Conservation (phyloP, 2,797 vertebrate genomes). For the Helostoma temminkii region DNA sequence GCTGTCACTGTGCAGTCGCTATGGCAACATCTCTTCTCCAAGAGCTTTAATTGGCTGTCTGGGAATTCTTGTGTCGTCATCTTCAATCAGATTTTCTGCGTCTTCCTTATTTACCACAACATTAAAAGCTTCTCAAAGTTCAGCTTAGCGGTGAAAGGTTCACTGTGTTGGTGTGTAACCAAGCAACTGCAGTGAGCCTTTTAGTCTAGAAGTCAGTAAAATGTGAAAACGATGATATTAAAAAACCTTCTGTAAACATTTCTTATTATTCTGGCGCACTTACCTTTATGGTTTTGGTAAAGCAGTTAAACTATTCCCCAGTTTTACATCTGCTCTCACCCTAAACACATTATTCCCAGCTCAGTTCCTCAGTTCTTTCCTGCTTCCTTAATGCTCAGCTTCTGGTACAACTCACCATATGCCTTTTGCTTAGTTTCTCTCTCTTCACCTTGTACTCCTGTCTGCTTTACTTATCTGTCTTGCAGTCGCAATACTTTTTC, state of each 20-base stretch:
- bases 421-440: too few species aligned
- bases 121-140: neutral
- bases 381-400: too few species aligned
- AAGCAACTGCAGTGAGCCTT: neutral
- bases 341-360: too few species aligned
- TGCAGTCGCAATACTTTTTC: too few species aligned
- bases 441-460: too few species aligned
- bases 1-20: constrained; percentile 69
- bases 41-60: constrained; percentile 60
- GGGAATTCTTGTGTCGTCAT: constrained; percentile 65
- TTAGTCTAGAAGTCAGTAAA: constrained; percentile 8
- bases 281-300: too few species aligned
- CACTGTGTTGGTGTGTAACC: neutral
- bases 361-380: too few species aligned
- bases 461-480: too few species aligned
- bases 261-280: neutral
- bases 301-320: too few species aligned
- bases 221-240: constrained; percentile 12
- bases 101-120: neutral
- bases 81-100: neutral
- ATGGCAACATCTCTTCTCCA: constrained; percentile 62
- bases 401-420: too few species aligned
- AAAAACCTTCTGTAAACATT: neutral
- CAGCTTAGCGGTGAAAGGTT: neutral
- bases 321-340: too few species aligned